A percentile compares a stretch with the other conserved stretches of the same genome.
Evolutionary conservation across 2,888 invertebrate genomes (phyloP).

Genomic region (Keiferia lycopersicella): DNA sequence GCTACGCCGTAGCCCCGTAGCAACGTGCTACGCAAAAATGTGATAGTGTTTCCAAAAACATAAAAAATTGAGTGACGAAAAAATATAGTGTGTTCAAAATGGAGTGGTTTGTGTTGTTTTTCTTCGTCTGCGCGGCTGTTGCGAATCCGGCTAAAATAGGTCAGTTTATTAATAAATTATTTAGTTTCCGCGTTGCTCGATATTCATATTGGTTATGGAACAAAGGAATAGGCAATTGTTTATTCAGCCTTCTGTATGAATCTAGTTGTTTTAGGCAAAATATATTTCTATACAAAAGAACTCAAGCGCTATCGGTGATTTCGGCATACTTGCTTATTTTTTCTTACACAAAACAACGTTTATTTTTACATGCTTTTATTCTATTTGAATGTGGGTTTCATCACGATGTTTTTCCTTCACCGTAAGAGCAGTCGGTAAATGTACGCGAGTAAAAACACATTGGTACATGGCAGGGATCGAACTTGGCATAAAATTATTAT

Average conservation of each 20-base stretch:
- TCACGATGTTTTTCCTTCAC: no score
- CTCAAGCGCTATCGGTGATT: neutral
- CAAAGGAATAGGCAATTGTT: conserved; percentile 22
- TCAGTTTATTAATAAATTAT: conserved; percentile 64
- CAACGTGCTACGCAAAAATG: conserved; percentile 48
- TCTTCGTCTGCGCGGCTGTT: conserved; percentile 49
- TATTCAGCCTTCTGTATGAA: neutral
- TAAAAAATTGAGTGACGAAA: no score
- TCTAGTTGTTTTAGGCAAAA: neutral
- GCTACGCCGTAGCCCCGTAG: conserved; percentile 39
- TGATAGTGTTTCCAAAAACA: conserved; percentile 40
- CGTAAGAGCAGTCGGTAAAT: no score
- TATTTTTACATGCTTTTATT: no score
- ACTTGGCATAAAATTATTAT: no score
- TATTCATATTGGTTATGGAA: conserved; percentile 28
- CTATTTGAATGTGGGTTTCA: no score
- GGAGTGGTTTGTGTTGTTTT: conserved; percentile 58
- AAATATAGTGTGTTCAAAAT: conserved; percentile 53
- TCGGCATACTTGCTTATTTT: no score
- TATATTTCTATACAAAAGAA: neutral
- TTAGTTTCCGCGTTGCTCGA: conserved; percentile 51
- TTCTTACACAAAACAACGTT: no score
- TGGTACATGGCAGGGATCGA: no score
- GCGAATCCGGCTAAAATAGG: conserved; percentile 77
- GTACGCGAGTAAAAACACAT: no score